Percentiles rank a stretch among this genome's conserved stretches.
Evolutionary conservation across 2,113 vertebrate genomes (phyloP).

Genomic region (Synodontis membranacea): DNA sequence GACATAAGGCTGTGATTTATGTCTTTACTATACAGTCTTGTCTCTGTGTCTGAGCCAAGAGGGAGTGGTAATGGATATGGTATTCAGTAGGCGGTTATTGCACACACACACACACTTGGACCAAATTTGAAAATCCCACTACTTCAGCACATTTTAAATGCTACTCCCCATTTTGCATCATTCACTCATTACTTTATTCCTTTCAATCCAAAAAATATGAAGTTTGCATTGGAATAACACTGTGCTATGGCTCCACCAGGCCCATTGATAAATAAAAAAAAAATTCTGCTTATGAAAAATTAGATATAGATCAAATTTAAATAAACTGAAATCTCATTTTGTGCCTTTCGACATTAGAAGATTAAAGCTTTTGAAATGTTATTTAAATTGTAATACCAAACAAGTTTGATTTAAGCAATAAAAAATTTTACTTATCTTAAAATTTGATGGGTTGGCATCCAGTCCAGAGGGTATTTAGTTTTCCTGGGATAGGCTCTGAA

Average conservation of each 20-base stretch:
- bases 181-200: not conserved
- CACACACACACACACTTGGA: not conserved
- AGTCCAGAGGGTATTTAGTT: not conserved
- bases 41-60: not conserved
- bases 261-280: not conserved
- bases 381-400: not conserved
- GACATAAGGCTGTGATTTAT: not conserved
- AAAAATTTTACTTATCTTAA: not conserved
- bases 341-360: not conserved
- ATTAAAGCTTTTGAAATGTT: not conserved
- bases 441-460: not conserved
- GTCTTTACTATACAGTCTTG: not conserved
- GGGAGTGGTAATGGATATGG: not conserved
- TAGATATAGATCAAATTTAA: too few relatives aligned
- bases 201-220: not conserved
- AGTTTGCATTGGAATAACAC: not conserved
- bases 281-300: not conserved
- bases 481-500: not conserved
- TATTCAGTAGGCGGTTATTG: not conserved
- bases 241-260: not conserved
- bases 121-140: not conserved
- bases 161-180: not conserved
- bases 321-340: not conserved
- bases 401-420: not conserved
- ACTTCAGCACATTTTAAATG: not conserved